Evolutionary conservation across 2,888 invertebrate species (phyloP).

Genomic region (Caenorhabditis wallacei): DNA sequence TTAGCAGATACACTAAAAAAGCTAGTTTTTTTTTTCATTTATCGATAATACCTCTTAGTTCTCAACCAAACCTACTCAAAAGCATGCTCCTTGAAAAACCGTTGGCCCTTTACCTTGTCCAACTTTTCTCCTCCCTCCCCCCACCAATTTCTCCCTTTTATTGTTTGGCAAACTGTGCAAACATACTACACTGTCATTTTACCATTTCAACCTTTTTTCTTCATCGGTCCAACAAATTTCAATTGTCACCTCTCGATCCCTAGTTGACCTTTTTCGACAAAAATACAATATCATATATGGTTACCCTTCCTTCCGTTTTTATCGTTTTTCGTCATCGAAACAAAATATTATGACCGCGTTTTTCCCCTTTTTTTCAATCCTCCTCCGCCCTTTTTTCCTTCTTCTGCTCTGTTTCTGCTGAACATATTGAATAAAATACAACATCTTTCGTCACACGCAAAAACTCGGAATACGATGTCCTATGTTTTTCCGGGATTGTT

Average conservation of each 20-base stretch:
- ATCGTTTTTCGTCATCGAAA: conserved; percentile 31
- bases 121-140: neutral
- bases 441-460: neutral
- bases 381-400: neutral
- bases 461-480: no score
- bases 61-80: neutral
- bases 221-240: conserved; percentile 4
- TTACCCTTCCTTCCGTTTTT: conserved; percentile 23
- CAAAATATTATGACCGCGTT: conserved; percentile 37
- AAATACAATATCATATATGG: conserved; percentile 12
- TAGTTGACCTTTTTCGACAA: neutral
- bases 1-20: no score
- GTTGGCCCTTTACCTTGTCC: conserved; percentile 18
- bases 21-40: no score
- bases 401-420: neutral
- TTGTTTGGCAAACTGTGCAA: conserved; percentile 60
- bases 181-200: conserved; percentile 34
- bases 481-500: conserved; percentile 20
- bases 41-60: no score
- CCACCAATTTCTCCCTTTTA: conserved; percentile 16
- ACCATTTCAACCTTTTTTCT: neutral
- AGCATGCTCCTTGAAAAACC: conserved; percentile 36
- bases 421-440: conserved; percentile 15
- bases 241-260: neutral
- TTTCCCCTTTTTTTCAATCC: conserved; percentile 1